Conservation (phyloP, 2,113 vertebrate genomes). For the Rhinolophus sinicus region DNA sequence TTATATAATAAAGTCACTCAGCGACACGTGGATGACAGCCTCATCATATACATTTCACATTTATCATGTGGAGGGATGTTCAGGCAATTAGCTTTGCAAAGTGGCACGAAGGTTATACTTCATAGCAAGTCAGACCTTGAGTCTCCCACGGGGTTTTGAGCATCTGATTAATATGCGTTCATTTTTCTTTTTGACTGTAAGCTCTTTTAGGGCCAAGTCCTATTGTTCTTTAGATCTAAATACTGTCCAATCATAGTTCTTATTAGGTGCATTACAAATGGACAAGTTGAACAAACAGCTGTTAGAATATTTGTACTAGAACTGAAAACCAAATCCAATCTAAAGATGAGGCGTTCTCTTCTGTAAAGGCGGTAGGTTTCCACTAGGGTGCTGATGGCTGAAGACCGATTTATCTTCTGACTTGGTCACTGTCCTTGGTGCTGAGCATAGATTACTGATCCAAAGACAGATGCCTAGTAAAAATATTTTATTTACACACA, state of each 20-base stretch:
- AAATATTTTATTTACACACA: neutral
- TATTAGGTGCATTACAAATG: neutral
- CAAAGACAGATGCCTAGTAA: neutral
- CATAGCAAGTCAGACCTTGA: neutral
- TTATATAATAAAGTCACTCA: neutral
- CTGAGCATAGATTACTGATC: neutral
- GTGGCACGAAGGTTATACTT: neutral
- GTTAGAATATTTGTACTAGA: neutral
- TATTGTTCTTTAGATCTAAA: neutral
- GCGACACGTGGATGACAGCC: neutral
- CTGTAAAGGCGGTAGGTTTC: neutral
- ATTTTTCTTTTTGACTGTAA: neutral
- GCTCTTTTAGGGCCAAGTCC: neutral
- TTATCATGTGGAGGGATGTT: neutral
- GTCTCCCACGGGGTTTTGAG: neutral
- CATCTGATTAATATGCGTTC: neutral
- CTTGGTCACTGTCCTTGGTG: conserved; percentile 56
- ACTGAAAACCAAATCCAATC: neutral
- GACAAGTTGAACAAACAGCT: neutral
- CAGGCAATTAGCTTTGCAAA: neutral
- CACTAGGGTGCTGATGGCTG: accelerated
- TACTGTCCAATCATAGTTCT: neutral
- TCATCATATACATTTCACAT: neutral
- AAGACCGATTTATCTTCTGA: accelerated
- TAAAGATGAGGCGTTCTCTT: neutral